phyloP scores from a whole-genome alignment of 2,797 vertebrate genomes.

The Danio albolineatus region DNA sequence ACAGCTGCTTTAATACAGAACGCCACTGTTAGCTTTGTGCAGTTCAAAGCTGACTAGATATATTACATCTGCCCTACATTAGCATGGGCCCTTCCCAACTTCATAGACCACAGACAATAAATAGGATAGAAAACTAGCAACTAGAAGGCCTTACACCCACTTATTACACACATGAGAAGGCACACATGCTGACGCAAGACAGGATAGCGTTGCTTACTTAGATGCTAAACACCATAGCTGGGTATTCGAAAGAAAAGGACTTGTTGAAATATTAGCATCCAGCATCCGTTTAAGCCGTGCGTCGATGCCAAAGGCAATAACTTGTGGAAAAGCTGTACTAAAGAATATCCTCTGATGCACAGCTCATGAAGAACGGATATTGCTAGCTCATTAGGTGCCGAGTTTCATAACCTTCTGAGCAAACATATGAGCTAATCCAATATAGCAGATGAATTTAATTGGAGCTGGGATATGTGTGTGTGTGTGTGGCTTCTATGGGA shows the following conservation, averaged over 20 bases:
- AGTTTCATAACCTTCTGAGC: conserved; percentile 44
- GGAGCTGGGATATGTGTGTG: conserved; percentile 26
- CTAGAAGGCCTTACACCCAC: conserved; percentile 20
- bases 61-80: conserved; percentile 47
- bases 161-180: conserved; percentile 45
- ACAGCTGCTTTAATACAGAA: conserved; percentile 35
- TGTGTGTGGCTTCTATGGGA: conserved; percentile 39
- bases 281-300: background rate
- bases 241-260: conserved; percentile 2
- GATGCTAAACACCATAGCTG: conserved; percentile 1
- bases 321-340: background rate
- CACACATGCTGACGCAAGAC: conserved; percentile 16
- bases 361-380: conserved; percentile 31
- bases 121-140: conserved; percentile 47
- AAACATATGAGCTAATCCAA: conserved; percentile 53
- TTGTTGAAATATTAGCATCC: conserved; percentile 36
- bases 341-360: background rate
- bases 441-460: conserved; percentile 53
- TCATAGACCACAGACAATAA: conserved; percentile 45
- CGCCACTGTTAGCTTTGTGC: conserved; percentile 25
- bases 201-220: background rate
- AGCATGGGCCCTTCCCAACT: conserved; percentile 37
- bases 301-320: conserved; percentile 6
- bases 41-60: conserved; percentile 46
- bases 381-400: conserved; percentile 23